Evolutionary conservation across 2,888 invertebrate genomes (phyloP), one percentile per base, ranked within the genome.

Genomic region (Lymantria dispar): DNA sequence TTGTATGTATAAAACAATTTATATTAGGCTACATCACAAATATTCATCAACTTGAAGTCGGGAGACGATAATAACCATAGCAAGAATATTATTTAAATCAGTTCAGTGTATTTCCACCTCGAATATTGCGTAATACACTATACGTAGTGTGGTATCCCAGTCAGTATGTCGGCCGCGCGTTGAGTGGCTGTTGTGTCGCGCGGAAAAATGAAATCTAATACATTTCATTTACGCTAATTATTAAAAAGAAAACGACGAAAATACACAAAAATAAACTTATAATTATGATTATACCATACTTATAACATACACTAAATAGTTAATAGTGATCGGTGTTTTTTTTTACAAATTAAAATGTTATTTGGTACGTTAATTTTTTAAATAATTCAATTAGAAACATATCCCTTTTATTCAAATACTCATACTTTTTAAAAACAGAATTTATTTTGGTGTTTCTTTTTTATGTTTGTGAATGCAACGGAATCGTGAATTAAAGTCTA

Each of bases 251-350:
- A 76, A 65, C 64, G 61, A 60, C 37, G 58, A 58, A 70, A 62
- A 73, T 45, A 52, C 45, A 39, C 64, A 63, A 64, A 69, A 60
- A 62, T 58, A 64, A 62, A 58, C 61, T 58, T 62, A 56, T 70
- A 65, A 81, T 74, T 74, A 86, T 83, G 83, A 75, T 74, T 74
- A 69, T 72, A 65, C 68, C 74, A 77, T 70, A 67, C 68, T 87
- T 87, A 87, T 87, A 87, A 85, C 87, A 77, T 70, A 72, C 62
- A 75, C 70, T 77, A 69, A 73, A 71, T 74, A 71, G 70, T 69
- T 75, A 68, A 63, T 56, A 62, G 59, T 68, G 64, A 57, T 47
- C 53, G 61, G 66, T 68, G 63, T 52, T 33, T 50, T 62, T 59
- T 63, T 60, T 59, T 62, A 65, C 57, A 50, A 58, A 62, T 60